Evolutionary conservation across 2,888 invertebrate genomes (phyloP), one percentile per base, ranked within the genome.

Genomic region (Glaucopsyche alexis): DNA sequence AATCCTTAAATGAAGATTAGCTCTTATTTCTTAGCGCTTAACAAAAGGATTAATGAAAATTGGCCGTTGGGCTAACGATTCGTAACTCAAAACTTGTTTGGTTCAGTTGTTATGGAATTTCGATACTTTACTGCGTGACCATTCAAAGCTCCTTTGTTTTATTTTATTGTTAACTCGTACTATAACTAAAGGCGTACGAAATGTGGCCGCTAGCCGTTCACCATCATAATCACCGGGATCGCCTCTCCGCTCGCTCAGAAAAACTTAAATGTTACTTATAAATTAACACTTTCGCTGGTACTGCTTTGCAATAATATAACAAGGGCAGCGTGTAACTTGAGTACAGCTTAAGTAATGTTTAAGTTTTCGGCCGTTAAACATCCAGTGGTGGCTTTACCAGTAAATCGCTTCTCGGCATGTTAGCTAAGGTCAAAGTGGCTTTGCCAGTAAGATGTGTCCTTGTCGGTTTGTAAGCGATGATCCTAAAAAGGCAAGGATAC

Each of bases 141-240:
- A 81, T 78, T 81, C 74, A 84, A 82, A 81, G 80, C 75, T 71
- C 81, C 77, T 83, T 86, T 86, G 86, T 87, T 86, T 82, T 76
- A 74, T 79, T 79, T 70, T 70, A 77, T 76, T 77, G 72, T 76
- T 74, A 70, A n/a, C 47, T 60, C 50, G n/a, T 45, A 50, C n/a
- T 71, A 5, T 47, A 47, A 69, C 49, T 69, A 69, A 69, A 19
- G 69, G 64, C 38, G 19, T 8, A 55, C 11, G 19, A 55, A 55
- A 16, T 52, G 16, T 52, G 52, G 52, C 29, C 55, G 19, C 55
- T 55, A 55, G 19, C 16, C 4, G 42, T 42, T 16, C n/a, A 11
- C 3, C 9, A 19, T 19, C 55, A 55, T 55, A 19, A 55, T 55
- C 55, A 55, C 19, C 6, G 42, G 8, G 3, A 29, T 16, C 52